Evolutionary conservation across 2,888 invertebrate genomes (phyloP).

Genomic region (Lepas anatifera): DNA sequence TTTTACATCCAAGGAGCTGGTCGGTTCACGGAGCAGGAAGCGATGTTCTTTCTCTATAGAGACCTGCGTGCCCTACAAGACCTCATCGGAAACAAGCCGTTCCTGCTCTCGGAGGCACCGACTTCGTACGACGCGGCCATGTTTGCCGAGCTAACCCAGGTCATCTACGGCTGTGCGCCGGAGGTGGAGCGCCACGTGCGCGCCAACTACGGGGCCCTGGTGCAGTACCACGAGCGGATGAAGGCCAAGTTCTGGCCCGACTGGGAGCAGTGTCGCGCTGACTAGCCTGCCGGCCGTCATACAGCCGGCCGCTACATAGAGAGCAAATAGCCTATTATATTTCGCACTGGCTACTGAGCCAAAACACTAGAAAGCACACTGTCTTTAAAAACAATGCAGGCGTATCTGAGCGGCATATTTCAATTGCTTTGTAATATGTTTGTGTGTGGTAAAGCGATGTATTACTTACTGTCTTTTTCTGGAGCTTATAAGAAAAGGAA

Average conservation of each 20-base stretch:
- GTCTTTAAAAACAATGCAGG: too few relatives aligned
- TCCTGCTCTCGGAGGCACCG: conserved; percentile 31
- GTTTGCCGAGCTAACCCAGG: conserved; percentile 34
- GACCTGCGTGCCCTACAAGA: background rate
- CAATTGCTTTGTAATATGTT: too few relatives aligned
- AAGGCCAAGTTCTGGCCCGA: conserved; percentile 33
- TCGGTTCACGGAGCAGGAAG: background rate
- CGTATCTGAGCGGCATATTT: too few relatives aligned
- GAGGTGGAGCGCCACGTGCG: conserved; percentile 30
- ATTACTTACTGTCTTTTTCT: too few relatives aligned
- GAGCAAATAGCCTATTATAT: too few relatives aligned
- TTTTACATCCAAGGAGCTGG: too few relatives aligned
- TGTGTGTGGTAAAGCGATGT: too few relatives aligned
- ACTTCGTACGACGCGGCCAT: conserved; percentile 34
- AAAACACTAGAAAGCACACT: too few relatives aligned
- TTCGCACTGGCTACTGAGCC: too few relatives aligned
- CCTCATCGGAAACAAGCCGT: conserved; percentile 21
- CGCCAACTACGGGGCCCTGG: conserved; percentile 31
- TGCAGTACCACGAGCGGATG: conserved; percentile 31
- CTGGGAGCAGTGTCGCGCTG: conserved; percentile 33
- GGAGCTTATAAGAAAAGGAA: too few relatives aligned
- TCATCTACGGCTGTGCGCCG: conserved; percentile 29
- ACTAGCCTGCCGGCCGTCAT: too few relatives aligned
- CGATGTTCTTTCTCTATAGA: background rate
- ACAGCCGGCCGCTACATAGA: too few relatives aligned